These are phyloP conservation scores for Rhinogobio ventralis DNA, from an alignment of 2,797 vertebrate species.

Conservation along the genomic window DNA sequence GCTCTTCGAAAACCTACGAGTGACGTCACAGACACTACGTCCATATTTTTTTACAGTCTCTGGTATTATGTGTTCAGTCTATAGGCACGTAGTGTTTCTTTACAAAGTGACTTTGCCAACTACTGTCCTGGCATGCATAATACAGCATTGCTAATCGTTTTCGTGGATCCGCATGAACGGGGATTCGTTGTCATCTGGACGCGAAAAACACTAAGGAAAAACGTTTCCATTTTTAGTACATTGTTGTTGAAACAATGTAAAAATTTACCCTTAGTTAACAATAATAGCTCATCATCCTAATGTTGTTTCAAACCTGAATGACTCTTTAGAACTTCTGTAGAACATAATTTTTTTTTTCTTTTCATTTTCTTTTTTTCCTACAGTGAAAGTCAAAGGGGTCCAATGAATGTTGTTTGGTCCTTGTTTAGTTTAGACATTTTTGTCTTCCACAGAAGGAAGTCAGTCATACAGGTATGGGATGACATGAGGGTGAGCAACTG, in stretches of 20 bases:
- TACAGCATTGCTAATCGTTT: too few relatives aligned
- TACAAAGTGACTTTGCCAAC: neutral
- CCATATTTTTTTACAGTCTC: too few relatives aligned
- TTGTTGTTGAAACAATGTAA: neutral
- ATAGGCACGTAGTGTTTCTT: neutral
- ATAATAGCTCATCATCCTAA: neutral
- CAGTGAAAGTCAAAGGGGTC: neutral
- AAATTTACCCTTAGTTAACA: neutral
- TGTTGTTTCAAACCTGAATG: neutral
- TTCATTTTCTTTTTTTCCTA: too few relatives aligned
- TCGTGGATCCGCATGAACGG: too few relatives aligned
- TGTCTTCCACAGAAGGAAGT: neutral
- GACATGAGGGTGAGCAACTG: neutral
- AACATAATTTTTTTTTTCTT: neutral
- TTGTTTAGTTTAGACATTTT: neutral
- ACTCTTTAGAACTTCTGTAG: neutral
- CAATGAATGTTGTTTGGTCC: neutral
- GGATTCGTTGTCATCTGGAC: neutral
- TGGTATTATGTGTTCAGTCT: neutral
- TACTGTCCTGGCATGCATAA: neutral
- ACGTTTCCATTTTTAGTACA: neutral
- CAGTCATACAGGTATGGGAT: neutral
- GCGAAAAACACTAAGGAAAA: neutral
- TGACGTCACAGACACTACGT: too few relatives aligned
- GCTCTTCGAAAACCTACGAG: too few relatives aligned